Conservation (phyloP, 2,113 vertebrate species). For the Melanerpes aurifrons region DNA sequence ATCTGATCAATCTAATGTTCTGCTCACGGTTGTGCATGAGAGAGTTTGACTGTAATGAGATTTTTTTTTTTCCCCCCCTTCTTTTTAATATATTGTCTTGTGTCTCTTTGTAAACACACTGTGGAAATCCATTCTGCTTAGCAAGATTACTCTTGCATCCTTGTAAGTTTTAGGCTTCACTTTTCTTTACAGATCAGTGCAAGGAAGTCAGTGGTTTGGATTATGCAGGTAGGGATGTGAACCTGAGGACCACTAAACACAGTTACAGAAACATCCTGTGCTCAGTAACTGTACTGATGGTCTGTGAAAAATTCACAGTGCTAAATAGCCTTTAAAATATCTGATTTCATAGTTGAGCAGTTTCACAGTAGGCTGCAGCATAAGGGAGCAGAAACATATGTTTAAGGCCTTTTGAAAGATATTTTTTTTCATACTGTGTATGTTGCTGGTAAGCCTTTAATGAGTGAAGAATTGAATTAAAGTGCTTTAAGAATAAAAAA, state of each 20-base stretch:
- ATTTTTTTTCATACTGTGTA: neutral
- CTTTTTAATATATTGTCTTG: neutral
- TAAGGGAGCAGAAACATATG: conserved; percentile 11
- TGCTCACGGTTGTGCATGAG: neutral
- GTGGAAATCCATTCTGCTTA: neutral
- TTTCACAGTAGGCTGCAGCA: conserved; percentile 3
- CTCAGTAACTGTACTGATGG: neutral
- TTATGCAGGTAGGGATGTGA: neutral
- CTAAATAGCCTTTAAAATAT: conserved; percentile 47
- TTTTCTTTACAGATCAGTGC: neutral
- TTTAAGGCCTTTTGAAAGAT: neutral
- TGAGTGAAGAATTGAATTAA: conserved; percentile 17
- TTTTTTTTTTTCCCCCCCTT: neutral
- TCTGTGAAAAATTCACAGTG: conserved; percentile 5
- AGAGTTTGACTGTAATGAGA: neutral
- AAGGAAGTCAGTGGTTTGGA: neutral
- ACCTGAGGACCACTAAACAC: neutral
- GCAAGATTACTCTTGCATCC: neutral
- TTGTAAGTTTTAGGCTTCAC: neutral
- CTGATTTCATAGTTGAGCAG: conserved; percentile 29
- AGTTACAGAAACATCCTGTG: neutral
- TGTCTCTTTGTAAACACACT: neutral
- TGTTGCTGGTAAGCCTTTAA: neutral
- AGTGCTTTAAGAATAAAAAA: neutral
- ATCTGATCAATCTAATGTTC: neutral